A percentile compares a stretch with the other conserved stretches of the same genome.
Evolutionary conservation across 1,140 invertebrate genomes (phyloP).

Genomic region (Ectropis grisescens): DNA sequence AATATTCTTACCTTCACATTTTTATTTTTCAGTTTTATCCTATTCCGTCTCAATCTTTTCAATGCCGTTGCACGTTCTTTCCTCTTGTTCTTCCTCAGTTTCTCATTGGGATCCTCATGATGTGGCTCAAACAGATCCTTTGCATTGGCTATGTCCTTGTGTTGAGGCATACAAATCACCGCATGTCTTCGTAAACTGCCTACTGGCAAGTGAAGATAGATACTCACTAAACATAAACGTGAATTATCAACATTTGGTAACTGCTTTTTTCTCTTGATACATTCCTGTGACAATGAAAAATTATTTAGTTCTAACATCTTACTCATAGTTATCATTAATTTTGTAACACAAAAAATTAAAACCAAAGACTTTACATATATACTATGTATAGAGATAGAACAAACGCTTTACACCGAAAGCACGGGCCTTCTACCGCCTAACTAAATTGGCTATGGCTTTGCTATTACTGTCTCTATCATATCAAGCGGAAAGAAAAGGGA

Average conservation of each 20-base stretch:
- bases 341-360: too few relatives aligned
- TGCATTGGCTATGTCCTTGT: constrained; percentile 62
- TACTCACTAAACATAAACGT: constrained; percentile 32
- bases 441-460: too few relatives aligned
- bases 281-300: constrained; percentile 28
- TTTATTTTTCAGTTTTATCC: constrained; percentile 64
- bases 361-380: too few relatives aligned
- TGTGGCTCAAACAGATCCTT: constrained; percentile 69
- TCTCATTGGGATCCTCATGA: constrained; percentile 72
- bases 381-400: too few relatives aligned
- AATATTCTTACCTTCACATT: too few relatives aligned
- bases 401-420: too few relatives aligned
- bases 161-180: constrained; percentile 75
- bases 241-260: constrained; percentile 24
- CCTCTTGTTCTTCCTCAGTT: constrained; percentile 70
- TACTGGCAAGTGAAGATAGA: constrained; percentile 37
- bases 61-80: constrained; percentile 72
- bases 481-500: too few relatives aligned
- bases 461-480: too few relatives aligned
- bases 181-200: constrained; percentile 63
- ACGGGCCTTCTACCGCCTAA: too few relatives aligned
- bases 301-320: too few relatives aligned
- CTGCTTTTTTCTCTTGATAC: constrained; percentile 17
- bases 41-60: constrained; percentile 72
- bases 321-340: too few relatives aligned